A percentile compares a stretch with the other conserved stretches of the same genome.
phyloP scores from a whole-genome alignment of 2,888 invertebrate genomes.

The Tethea ocularis region DNA sequence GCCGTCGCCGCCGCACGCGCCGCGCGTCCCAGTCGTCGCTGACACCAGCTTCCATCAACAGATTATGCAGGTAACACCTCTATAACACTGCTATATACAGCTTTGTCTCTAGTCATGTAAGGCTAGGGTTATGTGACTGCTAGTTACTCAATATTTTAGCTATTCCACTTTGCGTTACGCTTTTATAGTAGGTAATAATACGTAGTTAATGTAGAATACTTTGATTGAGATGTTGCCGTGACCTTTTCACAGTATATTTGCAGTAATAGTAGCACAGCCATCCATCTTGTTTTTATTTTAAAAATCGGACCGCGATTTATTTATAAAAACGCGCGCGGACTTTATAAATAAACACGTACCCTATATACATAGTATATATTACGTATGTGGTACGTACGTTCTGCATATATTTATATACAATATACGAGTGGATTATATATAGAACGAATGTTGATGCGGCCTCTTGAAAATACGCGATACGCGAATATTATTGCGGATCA shows the following conservation, averaged over 20 bases:
- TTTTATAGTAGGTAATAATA: neutral
- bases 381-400: slow-evolving; percentile 34
- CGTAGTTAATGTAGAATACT: neutral
- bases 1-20: slow-evolving; percentile 79
- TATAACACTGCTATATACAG: neutral
- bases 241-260: slow-evolving; percentile 68
- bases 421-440: slow-evolving; percentile 57
- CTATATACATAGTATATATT: slow-evolving; percentile 16
- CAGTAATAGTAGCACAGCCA: slow-evolving; percentile 46
- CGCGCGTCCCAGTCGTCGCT: slow-evolving; percentile 77
- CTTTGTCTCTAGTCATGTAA: no score
- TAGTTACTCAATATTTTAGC: neutral
- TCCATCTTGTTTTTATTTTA: slow-evolving; percentile 61
- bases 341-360: slow-evolving; percentile 14
- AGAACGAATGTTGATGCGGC: slow-evolving; percentile 61
- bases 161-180: neutral
- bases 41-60: slow-evolving; percentile 87
- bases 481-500: slow-evolving; percentile 7
- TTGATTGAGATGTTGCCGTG: slow-evolving; percentile 55
- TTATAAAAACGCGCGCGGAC: slow-evolving; percentile 48
- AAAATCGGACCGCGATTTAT: slow-evolving; percentile 31
- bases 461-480: slow-evolving; percentile 33
- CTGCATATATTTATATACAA: slow-evolving; percentile 62
- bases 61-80: slow-evolving; percentile 84
- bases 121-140: no score